A percentile compares a stretch with the other conserved stretches of the same genome.
phyloP scores from a whole-genome alignment of 1,140 invertebrate genomes.

The Maconellicoccus hirsutus region DNA sequence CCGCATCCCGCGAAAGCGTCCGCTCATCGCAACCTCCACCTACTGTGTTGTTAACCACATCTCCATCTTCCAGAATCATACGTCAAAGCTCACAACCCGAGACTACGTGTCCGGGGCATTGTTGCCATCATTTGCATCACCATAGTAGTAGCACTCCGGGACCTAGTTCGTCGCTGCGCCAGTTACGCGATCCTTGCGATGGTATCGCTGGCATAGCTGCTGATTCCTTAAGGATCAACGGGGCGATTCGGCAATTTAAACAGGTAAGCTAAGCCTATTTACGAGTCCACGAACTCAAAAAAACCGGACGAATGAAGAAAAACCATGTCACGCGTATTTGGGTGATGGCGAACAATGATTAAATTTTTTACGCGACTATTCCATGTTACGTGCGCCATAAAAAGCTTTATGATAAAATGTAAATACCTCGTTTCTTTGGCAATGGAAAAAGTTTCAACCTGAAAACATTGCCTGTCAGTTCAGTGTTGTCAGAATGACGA shows the following conservation, averaged over 20 bases:
- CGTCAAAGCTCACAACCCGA: conserved; percentile 84
- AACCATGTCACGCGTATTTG: not conserved
- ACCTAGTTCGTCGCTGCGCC: conserved; percentile 57
- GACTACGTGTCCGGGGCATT: conserved; percentile 35
- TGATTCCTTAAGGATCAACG: conserved; percentile 92
- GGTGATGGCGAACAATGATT: not conserved
- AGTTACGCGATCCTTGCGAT: conserved; percentile 66
- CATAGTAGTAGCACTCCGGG: conserved; percentile 37
- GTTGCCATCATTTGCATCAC: conserved; percentile 28
- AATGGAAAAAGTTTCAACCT: not conserved
- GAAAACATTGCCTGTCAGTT: not conserved
- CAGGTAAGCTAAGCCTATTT: conserved; percentile 52
- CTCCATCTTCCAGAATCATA: conserved; percentile 61
- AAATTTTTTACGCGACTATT: not conserved
- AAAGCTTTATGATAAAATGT: not conserved
- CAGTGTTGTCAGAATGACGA: not conserved
- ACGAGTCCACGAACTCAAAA: not conserved
- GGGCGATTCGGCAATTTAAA: conserved; percentile 89
- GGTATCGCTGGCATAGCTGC: conserved; percentile 92
- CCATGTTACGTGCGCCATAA: not conserved
- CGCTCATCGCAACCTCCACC: conserved; percentile 41
- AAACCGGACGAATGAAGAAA: not conserved
- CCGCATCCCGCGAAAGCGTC: conserved; percentile 46
- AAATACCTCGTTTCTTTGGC: not conserved
- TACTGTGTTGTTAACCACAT: conserved; percentile 54